phyloP scores from a whole-genome alignment of 2,113 vertebrate species.

The Psittacula cyanocephala region DNA sequence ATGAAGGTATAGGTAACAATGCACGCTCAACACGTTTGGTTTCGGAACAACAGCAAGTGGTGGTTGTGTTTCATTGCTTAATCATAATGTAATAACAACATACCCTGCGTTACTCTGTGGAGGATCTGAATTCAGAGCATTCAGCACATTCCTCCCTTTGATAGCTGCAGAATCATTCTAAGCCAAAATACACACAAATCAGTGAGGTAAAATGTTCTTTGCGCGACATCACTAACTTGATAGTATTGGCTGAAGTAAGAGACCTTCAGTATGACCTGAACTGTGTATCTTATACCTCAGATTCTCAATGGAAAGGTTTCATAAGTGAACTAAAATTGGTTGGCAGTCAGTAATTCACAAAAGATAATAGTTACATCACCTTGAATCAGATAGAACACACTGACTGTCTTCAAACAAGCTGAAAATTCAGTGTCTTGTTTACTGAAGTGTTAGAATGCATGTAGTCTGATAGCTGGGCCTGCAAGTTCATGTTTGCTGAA shows the following conservation, averaged over 20 bases:
- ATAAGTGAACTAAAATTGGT: background rate
- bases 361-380: background rate
- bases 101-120: background rate
- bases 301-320: background rate
- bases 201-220: background rate
- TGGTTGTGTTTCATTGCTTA: background rate
- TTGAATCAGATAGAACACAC: background rate
- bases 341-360: background rate
- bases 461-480: background rate
- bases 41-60: background rate
- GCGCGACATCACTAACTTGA: background rate
- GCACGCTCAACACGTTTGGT: background rate
- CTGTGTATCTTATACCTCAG: background rate
- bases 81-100: conserved; percentile 8
- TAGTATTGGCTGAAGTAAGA: background rate
- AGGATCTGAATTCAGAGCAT: conserved; percentile 4
- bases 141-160: conserved; percentile 55
- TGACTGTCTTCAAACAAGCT: background rate
- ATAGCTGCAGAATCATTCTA: background rate
- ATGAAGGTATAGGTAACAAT: background rate
- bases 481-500: background rate
- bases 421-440: background rate
- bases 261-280: background rate
- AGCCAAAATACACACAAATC: conserved; percentile 29
- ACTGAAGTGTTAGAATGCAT: background rate